Evolutionary conservation across 2,888 invertebrate genomes (phyloP), one percentile per base, ranked within the genome.

Genomic region (Falcaria lacertinaria): DNA sequence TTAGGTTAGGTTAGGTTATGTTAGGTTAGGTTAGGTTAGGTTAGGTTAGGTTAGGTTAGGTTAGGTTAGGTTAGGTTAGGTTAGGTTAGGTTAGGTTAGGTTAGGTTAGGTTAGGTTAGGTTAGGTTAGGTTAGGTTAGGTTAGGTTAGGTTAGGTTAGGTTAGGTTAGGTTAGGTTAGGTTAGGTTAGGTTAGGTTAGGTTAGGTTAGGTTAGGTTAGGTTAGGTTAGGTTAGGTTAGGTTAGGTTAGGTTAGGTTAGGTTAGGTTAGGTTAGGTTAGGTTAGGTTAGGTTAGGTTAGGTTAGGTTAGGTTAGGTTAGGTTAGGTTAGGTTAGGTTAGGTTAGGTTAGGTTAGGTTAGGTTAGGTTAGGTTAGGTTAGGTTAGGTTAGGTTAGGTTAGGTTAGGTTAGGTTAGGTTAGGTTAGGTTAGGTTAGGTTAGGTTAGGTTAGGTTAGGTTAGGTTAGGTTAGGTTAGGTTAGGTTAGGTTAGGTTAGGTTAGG

Each of bases 91-190:
- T 44, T 48, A 48, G 48, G 48, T 48, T 48, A 48, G 48, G 44
- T 45, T 42, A 42, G 45, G 48, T 48, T 44, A 48, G 48, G 48
- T 47, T 48, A 48, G 51, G 51, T 51, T 51, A 48, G 51, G 51
- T 51, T 51, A 48, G 51, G 51, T 51, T 51, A 48, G 48, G 51
- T 44, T 36, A 40, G 41, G 42, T 45, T 39, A 39, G 39, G 40
- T 46, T 43, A 42, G 46, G 46, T 42, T 37, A 46, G 45, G 41
- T 44, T 43, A 43, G 35, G 44, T 44, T 41, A 41, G 42, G 42
- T 43, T 44, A 44, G 44, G 44, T 44, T 44, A 44, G 44, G 44
- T 44, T 44, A 44, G 44, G 44, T 44, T 44, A 44, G 44, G 44
- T 44, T 44, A 44, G 44, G 44, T 42, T 44, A 41, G 44, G 44